A percentile compares a stretch with the other conserved stretches of the same genome.
Conservation (phyloP, 2,888 invertebrate species). For the Drosophila mayaguana region DNA sequence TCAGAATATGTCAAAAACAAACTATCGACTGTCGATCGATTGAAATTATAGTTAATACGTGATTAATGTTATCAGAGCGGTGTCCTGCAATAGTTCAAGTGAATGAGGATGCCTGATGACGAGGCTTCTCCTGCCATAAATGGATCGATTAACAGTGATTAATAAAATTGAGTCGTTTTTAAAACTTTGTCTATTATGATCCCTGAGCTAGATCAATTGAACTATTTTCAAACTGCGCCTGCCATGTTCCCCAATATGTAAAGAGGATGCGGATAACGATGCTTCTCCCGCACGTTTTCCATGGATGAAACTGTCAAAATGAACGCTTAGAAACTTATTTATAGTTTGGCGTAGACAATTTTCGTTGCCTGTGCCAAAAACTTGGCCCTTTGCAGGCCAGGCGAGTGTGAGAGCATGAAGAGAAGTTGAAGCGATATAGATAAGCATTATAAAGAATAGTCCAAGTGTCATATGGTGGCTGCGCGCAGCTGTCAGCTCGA, state of each 20-base stretch:
- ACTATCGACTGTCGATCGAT: background rate
- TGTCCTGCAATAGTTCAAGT: too few species aligned
- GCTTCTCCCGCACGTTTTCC: conserved; percentile 31
- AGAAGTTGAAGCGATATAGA: conserved; percentile 49
- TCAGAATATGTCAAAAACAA: too few species aligned
- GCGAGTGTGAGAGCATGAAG: conserved; percentile 61
- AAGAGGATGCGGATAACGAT: conserved; percentile 15
- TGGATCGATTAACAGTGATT: too few species aligned
- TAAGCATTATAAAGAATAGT: conserved; percentile 6
- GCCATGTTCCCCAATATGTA: background rate
- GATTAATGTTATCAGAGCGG: too few species aligned
- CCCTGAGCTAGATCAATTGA: background rate
- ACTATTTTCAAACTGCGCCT: background rate
- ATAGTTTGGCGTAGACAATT: conserved; percentile 67
- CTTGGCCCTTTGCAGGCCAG: conserved; percentile 22
- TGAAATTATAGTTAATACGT: too few species aligned
- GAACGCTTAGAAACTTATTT: conserved; percentile 79
- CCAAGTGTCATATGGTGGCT: conserved; percentile 19
- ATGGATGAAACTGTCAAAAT: conserved; percentile 76
- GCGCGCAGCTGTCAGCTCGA: conserved; percentile 24
- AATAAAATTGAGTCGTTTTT: background rate
- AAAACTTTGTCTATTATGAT: too few species aligned
- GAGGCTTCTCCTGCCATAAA: too few species aligned
- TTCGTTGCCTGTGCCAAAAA: conserved; percentile 52
- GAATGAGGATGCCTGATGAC: too few species aligned